Evolutionary conservation across 2,888 invertebrate species (phyloP), one percentile per base, ranked within the genome.

Genomic region (Acleris sparsana): DNA sequence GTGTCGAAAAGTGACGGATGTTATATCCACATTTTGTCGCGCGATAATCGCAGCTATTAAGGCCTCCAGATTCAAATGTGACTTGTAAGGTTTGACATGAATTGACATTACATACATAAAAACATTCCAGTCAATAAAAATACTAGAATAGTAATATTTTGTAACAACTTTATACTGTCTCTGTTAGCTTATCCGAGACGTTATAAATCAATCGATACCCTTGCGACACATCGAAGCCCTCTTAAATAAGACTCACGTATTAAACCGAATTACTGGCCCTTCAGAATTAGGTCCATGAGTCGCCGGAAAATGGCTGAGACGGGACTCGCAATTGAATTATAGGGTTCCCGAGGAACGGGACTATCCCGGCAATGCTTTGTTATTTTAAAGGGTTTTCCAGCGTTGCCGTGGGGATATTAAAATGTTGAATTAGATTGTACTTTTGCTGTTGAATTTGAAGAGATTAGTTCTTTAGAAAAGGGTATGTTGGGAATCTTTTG

Each of bases 371-470:
- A n/a, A 20, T 49, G 64, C 65, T 65, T 51, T 65, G 65, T 65
- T 65, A 65, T 65, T 60, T 61, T 64, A 55, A 60, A 61, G 51
- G 65, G 65, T 44, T 61, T 61, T 65, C 44, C 65, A 48, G 65
- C 65, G 52, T 56, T 56, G 56, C 51, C 65, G 39, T 51, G 17
- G 9, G 53, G 58, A 29, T 60, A 44, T 61, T 56, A 56, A 46
- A 7, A n/a, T 5, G 46, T 5, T n/a, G 46, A 39, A 39, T 39
- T 39, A 39, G 39, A 39, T 39, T 39, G 39, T 39, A 39, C 39
- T 39, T 39, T 39, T 39, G 5, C 39, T 39, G 13, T 3, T 39
- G 39, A 39, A 39, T 39, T 39, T 39, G 39, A 39, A 39, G 39
- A 13, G 39, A 39, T 39, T 13, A 13, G 39, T 11, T 39, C 11